phyloP scores from a whole-genome alignment of 2,797 vertebrate genomes.

The Furcifer pardalis region DNA sequence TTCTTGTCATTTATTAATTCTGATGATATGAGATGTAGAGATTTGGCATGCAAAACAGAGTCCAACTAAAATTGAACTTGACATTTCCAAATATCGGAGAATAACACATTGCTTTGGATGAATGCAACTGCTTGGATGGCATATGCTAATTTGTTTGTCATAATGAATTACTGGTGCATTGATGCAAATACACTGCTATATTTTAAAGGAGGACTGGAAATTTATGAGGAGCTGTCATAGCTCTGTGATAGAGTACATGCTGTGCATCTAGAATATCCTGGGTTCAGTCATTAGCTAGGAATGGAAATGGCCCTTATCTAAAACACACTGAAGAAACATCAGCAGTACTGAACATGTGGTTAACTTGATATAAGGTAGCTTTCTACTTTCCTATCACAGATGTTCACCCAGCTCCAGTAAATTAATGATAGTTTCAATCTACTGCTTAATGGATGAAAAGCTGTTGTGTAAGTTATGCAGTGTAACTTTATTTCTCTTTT shows the following conservation, averaged over 20 bases:
- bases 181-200: too few species aligned
- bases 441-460: too few species aligned
- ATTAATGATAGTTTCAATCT: too few species aligned
- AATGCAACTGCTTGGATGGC: too few species aligned
- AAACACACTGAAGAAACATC: background rate
- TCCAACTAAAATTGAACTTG: conserved; percentile 2
- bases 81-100: background rate
- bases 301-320: background rate
- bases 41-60: background rate
- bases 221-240: background rate
- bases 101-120: background rate
- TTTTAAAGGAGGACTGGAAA: background rate
- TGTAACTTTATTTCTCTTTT: too few species aligned
- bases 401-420: too few species aligned
- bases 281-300: background rate
- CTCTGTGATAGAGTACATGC: background rate
- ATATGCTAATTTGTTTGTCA: background rate
- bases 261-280: background rate
- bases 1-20: background rate
- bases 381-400: too few species aligned
- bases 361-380: background rate
- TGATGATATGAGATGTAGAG: background rate
- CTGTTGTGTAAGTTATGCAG: too few species aligned
- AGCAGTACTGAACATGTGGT: background rate
- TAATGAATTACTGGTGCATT: background rate